phyloP scores from a whole-genome alignment of 2,113 vertebrate genomes.

The Rhinolophus ferrumequinum region DNA sequence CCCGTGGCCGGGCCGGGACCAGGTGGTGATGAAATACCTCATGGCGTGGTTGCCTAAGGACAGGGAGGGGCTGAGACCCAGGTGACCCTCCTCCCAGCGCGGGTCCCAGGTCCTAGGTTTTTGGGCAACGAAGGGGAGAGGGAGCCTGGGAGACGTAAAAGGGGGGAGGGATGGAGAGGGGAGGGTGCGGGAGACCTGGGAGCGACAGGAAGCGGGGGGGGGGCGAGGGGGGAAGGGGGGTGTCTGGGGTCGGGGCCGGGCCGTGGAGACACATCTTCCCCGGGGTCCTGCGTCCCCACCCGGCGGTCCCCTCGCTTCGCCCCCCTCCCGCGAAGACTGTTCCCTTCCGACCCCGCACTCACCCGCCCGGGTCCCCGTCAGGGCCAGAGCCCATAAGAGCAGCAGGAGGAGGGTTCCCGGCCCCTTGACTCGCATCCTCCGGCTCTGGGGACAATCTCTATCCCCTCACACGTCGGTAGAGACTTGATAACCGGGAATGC shows the following conservation, averaged over 20 bases:
- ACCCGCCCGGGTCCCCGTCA: neutral
- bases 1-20: neutral
- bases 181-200: accelerated
- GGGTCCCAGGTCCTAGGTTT: neutral
- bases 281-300: neutral
- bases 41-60: neutral
- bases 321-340: neutral
- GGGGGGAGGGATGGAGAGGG: too few species aligned
- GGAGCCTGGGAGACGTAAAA: neutral
- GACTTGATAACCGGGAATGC: accelerated
- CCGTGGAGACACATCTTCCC: accelerated
- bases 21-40: accelerated
- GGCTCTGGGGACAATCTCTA: accelerated
- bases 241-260: too few species aligned
- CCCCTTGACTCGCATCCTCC: accelerated
- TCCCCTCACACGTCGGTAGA: accelerated
- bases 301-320: too few species aligned
- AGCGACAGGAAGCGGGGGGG: too few species aligned
- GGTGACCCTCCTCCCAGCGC: neutral
- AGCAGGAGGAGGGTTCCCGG: accelerated
- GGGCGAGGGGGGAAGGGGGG: too few species aligned
- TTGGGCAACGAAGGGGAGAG: neutral
- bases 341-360: neutral
- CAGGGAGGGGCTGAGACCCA: neutral
- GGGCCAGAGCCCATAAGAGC: neutral